Evolutionary conservation across 2,888 invertebrate genomes (phyloP), one percentile per base, ranked within the genome.

Genomic region (Caenorhabditis sulstoni): DNA sequence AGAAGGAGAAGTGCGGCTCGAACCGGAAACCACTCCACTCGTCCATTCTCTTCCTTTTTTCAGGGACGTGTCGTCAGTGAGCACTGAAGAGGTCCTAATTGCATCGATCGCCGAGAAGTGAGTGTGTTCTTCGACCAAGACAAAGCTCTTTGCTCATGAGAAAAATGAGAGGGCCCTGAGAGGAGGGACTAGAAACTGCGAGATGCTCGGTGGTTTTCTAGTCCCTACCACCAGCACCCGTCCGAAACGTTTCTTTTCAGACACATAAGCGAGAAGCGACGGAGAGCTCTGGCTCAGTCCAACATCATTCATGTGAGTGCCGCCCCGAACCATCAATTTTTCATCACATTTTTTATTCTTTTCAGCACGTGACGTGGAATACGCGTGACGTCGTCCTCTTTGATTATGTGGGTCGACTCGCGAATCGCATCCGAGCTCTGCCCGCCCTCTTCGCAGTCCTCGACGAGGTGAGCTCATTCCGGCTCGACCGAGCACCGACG

Each of bases 361-460:
- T 78, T 49, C 68, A 85, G 85, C 71, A 75, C 64, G 81, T 86
- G 16, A 81, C 66, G 14, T 84, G 87, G 83, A 85, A 83, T 47
- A 81, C 83, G 37, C 77, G 84, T 23, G 89, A 89, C 66, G 83
- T 84, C 45, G 78, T 80, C 20, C 80, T 89, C 14, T 84, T 88
- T 61, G 89, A 89, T 74, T 87, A 86, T 61, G 82, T 89, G 29
- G 84, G 84, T 23, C 77, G 86, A 53, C 74, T 89, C 14, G 73
- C 81, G 52, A 86, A 87, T 39, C 68, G 88, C n/a, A 80, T 88
- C 23, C 81, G 88, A 9, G 88, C 87, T n/a, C 71, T 89, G n/a
- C 89, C 89, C 11, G 89, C 89, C 0, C 75, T 89, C 8, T 89
- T 90, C 67, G 84, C 89, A n/a, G 87, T 87, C 8, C 79, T 89